These are phyloP conservation scores for Dryobates pubescens DNA, from an alignment of 2,797 vertebrate species.

Conservation along the genomic window DNA sequence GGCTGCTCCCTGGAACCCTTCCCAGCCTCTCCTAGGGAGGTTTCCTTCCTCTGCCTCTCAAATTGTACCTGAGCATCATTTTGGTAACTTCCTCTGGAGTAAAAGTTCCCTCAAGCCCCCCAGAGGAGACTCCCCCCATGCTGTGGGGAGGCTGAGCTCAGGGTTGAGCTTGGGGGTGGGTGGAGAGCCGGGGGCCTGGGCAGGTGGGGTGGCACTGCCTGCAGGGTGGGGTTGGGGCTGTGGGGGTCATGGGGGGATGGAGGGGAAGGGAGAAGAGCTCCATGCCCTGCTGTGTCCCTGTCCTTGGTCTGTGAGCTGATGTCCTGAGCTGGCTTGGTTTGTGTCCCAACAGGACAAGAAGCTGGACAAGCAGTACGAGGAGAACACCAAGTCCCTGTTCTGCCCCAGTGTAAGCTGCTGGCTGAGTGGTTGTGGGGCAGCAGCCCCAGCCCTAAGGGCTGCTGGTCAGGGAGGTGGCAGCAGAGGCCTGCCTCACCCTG, in stretches of 20 bases:
- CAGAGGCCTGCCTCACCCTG: accelerated
- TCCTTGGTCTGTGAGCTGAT: neutral
- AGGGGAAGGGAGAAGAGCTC: neutral
- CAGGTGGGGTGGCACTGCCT: accelerated
- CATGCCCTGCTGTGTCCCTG: neutral
- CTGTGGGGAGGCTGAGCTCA: neutral
- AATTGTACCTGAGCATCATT: neutral
- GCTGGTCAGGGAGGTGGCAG: neutral
- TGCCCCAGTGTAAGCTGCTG: conserved; percentile 88
- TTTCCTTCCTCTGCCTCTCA: neutral
- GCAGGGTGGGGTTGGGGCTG: neutral
- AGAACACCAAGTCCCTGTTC: conserved; percentile 87
- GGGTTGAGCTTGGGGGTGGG: neutral
- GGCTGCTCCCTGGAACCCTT: neutral
- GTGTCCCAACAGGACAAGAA: conserved; percentile 89
- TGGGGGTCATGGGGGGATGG: accelerated
- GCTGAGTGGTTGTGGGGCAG: neutral
- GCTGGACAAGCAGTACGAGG: conserved; percentile 93
- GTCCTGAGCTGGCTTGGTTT: neutral
- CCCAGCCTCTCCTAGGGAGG: neutral
- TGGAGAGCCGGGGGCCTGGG: accelerated
- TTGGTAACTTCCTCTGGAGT: neutral
- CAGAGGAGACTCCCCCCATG: neutral
- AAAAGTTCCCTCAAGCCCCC: neutral
- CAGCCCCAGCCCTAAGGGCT: neutral